Conservation (phyloP, 2,888 invertebrate species). For the Cheilosia soror region DNA sequence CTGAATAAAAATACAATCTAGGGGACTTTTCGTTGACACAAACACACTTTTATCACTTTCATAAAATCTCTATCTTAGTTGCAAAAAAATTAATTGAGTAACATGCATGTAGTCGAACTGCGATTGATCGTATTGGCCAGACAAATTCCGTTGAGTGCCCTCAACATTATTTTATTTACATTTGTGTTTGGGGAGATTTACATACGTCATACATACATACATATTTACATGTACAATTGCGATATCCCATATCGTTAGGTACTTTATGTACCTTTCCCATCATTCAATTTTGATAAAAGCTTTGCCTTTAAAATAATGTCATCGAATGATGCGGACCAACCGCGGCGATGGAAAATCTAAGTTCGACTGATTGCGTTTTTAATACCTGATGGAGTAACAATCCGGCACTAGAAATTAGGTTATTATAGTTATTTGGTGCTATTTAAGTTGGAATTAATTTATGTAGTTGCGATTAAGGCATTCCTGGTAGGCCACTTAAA, state of each 20-base stretch:
- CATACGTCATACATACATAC: constrained; percentile 59
- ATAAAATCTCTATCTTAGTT: constrained; percentile 65
- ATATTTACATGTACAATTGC: constrained; percentile 48
- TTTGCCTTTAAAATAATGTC: neutral
- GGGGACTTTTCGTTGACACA: constrained; percentile 62
- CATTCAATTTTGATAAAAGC: constrained; percentile 6
- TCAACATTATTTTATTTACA: constrained; percentile 41
- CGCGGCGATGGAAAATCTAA: constrained; percentile 23
- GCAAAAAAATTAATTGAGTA: constrained; percentile 55
- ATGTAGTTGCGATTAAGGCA: constrained; percentile 78
- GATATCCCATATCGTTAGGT: constrained; percentile 18
- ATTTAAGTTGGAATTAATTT: constrained; percentile 34
- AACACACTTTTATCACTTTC: constrained; percentile 72
- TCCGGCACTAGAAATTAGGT: constrained; percentile 58
- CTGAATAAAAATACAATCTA: constrained; percentile 64
- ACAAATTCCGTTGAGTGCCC: constrained; percentile 15
- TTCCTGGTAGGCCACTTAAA: constrained; percentile 78
- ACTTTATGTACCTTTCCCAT: constrained; percentile 6
- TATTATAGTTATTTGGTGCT: constrained; percentile 67
- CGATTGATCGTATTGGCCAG: constrained; percentile 26
- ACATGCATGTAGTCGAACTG: constrained; percentile 58
- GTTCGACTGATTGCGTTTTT: constrained; percentile 52
- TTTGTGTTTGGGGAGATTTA: constrained; percentile 33
- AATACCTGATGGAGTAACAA: constrained; percentile 67
- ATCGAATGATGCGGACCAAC: constrained; percentile 12